phyloP scores from a whole-genome alignment of 2,888 invertebrate genomes.

The Hecatera dysodea region DNA sequence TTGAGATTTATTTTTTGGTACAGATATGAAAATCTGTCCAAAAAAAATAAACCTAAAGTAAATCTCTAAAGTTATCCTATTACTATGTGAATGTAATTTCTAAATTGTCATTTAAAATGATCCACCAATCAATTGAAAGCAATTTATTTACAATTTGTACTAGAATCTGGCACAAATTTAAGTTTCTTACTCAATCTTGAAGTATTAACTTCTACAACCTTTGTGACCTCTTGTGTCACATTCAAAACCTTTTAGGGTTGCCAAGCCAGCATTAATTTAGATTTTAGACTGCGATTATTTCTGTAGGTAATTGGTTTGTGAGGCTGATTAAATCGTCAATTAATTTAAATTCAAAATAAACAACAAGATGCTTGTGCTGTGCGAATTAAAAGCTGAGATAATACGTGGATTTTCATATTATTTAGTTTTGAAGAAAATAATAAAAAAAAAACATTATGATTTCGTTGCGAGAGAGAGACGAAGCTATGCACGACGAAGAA shows the following conservation, averaged over 20 bases:
- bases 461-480: too few species aligned
- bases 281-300: constrained; percentile 29
- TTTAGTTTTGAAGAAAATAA: neutral
- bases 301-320: constrained; percentile 32
- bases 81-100: constrained; percentile 15
- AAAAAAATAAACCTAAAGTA: neutral
- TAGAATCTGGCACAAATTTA: constrained; percentile 17
- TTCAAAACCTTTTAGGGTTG: constrained; percentile 38
- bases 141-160: constrained; percentile 36
- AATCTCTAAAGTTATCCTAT: constrained; percentile 19
- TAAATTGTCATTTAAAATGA: constrained; percentile 1
- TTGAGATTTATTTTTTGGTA: too few species aligned
- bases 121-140: constrained; percentile 6
- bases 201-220: constrained; percentile 39
- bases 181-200: constrained; percentile 33
- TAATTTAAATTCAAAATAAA: constrained; percentile 20
- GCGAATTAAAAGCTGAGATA: constrained; percentile 17
- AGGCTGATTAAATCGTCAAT: constrained; percentile 26
- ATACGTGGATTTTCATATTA: neutral
- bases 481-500: too few species aligned
- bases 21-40: neutral
- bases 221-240: constrained; percentile 37
- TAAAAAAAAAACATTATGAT: neutral
- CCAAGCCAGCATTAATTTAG: constrained; percentile 16
- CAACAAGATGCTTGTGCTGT: constrained; percentile 9